These are phyloP conservation scores for Drosophila subobscura DNA, from an alignment of 1,140 invertebrate species.

Conservation along the genomic window DNA sequence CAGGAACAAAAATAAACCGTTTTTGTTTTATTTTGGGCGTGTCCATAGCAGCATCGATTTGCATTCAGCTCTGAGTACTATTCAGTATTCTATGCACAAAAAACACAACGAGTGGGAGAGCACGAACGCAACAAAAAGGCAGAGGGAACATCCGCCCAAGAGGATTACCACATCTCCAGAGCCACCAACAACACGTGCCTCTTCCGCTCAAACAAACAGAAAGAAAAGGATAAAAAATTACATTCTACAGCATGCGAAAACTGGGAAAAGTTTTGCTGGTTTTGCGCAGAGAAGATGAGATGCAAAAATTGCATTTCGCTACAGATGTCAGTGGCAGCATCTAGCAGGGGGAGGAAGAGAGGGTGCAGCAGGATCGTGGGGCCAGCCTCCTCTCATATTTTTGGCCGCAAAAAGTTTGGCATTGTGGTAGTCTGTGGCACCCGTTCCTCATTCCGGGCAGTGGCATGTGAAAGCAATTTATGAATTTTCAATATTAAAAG, in stretches of 20 bases:
- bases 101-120: conserved; percentile 12
- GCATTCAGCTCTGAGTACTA: conserved; percentile 21
- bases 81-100: conserved; percentile 28
- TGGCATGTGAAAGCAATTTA: conserved; percentile 27
- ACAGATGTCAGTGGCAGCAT: conserved; percentile 10
- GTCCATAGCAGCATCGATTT: conserved; percentile 30
- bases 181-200: conserved; percentile 1
- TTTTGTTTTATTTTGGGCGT: conserved; percentile 5
- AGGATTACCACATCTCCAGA: conserved; percentile 30
- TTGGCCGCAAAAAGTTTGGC: conserved; percentile 45
- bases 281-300: conserved; percentile 25
- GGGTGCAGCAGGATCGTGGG: neutral
- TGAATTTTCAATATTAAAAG: conserved; percentile 45
- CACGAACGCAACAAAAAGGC: neutral
- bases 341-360: neutral
- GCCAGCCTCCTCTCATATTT: conserved; percentile 28
- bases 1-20: too few relatives aligned
- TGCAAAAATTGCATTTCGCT: conserved; percentile 38
- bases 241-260: conserved; percentile 16
- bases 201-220: conserved; percentile 2
- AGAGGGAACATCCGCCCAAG: neutral
- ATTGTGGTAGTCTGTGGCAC: conserved; percentile 18
- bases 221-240: conserved; percentile 12
- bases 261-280: conserved; percentile 26
- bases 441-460: neutral